phyloP scores from a whole-genome alignment of 2,797 vertebrate species.

The Sebastes flavidus region DNA sequence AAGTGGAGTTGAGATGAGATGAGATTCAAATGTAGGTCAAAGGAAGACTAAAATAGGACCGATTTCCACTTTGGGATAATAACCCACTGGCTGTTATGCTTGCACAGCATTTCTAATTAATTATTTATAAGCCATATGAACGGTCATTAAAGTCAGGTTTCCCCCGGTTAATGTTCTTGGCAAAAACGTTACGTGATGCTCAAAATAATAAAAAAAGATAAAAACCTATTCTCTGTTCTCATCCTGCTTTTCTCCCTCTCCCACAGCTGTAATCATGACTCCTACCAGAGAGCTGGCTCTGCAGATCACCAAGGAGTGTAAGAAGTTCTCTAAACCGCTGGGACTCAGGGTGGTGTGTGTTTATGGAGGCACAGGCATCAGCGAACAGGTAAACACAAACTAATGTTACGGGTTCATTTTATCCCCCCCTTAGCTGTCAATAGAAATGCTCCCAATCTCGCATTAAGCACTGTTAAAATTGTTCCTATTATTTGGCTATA shows the following conservation, averaged over 20 bases:
- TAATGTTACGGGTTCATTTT: neutral
- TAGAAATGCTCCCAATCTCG: too few species aligned
- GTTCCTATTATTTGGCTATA: neutral
- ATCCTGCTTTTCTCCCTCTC: neutral
- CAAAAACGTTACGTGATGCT: neutral
- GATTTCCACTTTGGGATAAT: neutral
- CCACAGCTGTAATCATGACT: constrained; percentile 95
- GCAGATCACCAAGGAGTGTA: constrained; percentile 99
- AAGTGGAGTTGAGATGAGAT: neutral
- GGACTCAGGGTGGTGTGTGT: constrained; percentile 96
- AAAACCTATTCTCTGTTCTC: neutral
- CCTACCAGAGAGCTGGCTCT: constrained; percentile 96
- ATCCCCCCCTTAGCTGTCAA: too few species aligned
- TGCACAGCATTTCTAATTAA: neutral
- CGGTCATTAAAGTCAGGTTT: neutral
- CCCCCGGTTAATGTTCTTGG: neutral
- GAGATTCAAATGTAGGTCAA: neutral
- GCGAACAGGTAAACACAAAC: constrained; percentile 89
- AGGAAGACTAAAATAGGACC: neutral
- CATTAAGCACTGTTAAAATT: neutral
- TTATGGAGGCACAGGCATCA: constrained; percentile 98
- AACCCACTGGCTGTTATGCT: neutral
- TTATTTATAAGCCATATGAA: neutral
- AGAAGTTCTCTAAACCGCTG: constrained; percentile 97
- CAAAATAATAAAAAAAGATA: neutral